A percentile compares a stretch with the other conserved stretches of the same genome.
phyloP scores from a whole-genome alignment of 2,113 vertebrate species.

The Prinia subflava region DNA sequence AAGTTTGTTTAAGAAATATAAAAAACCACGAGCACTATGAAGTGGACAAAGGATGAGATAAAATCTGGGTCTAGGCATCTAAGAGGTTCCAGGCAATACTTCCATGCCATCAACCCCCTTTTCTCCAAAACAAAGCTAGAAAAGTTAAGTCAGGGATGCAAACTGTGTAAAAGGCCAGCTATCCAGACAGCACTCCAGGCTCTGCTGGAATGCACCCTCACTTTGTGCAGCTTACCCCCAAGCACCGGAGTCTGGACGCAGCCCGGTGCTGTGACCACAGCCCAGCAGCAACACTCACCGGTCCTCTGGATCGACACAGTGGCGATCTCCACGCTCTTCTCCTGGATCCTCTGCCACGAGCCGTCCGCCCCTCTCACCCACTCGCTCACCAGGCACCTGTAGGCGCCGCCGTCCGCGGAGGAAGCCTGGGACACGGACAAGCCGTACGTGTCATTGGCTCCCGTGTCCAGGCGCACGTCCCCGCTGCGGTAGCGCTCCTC shows the following conservation, averaged over 20 bases:
- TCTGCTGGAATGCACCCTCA: background rate
- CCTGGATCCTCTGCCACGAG: conserved; percentile 85
- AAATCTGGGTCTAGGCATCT: background rate
- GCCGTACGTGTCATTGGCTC: conserved; percentile 71
- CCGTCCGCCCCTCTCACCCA: conserved; percentile 83
- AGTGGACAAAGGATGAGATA: background rate
- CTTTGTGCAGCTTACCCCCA: background rate
- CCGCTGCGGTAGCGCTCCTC: conserved; percentile 78
- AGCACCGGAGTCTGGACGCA: background rate
- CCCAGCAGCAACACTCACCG: conserved; percentile 71
- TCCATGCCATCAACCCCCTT: background rate
- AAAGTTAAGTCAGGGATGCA: background rate
- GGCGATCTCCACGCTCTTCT: conserved; percentile 80
- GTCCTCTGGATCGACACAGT: conserved; percentile 76
- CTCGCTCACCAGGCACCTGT: conserved; percentile 82
- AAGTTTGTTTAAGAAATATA: background rate
- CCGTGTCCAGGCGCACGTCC: conserved; percentile 79
- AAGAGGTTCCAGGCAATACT: background rate
- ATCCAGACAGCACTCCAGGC: background rate
- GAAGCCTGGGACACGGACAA: conserved; percentile 77
- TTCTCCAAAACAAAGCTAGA: background rate
- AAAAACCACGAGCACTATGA: background rate
- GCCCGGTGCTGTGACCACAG: background rate
- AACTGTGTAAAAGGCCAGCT: background rate
- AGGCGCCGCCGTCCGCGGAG: conserved; percentile 76